These are phyloP conservation scores for Liodrosophila aerea DNA, from an alignment of 2,888 invertebrate genomes.

Conservation along the genomic window DNA sequence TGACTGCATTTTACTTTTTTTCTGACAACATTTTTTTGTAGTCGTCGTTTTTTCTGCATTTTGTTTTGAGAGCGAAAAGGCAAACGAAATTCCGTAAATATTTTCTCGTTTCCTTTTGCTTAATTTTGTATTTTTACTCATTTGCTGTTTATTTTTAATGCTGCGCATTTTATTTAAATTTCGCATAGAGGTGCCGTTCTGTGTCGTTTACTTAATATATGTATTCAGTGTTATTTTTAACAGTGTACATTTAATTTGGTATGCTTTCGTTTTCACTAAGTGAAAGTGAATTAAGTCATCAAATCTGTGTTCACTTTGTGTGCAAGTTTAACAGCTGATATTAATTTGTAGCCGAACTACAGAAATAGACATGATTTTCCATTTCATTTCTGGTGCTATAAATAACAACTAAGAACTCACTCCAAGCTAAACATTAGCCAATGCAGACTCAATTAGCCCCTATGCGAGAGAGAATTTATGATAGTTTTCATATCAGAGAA, in stretches of 20 bases:
- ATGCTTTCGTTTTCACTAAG: slow-evolving; percentile 30
- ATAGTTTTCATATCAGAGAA: slow-evolving; percentile 5
- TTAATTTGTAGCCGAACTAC: slow-evolving; percentile 29
- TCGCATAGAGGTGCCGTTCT: slow-evolving; percentile 13
- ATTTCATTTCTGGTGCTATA: slow-evolving; percentile 48
- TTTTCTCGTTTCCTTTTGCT: slow-evolving; percentile 10
- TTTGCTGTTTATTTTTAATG: slow-evolving; percentile 59
- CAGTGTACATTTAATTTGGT: slow-evolving; percentile 23
- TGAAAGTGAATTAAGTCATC: slow-evolving; percentile 47
- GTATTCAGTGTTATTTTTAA: slow-evolving; percentile 39
- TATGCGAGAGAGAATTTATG: slow-evolving; percentile 52
- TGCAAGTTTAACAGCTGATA: slow-evolving; percentile 43
- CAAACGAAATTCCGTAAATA: slow-evolving; percentile 51
- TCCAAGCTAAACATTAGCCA: slow-evolving; percentile 33
- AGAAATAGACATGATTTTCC: slow-evolving; percentile 54
- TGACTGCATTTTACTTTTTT: slow-evolving; percentile 28
- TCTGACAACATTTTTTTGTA: slow-evolving; percentile 7
- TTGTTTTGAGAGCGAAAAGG: slow-evolving; percentile 24
- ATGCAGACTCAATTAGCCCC: slow-evolving; percentile 65
- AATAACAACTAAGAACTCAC: slow-evolving; percentile 45
- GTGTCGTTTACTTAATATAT: slow-evolving; percentile 51
- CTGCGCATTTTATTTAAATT: slow-evolving; percentile 53
- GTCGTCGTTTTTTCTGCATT: slow-evolving; percentile 9
- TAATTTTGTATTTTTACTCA: slow-evolving; percentile 57
- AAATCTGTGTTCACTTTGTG: slow-evolving; percentile 30